Conservation (phyloP, 2,797 vertebrate genomes). For the Enteromius paludinosus region DNA sequence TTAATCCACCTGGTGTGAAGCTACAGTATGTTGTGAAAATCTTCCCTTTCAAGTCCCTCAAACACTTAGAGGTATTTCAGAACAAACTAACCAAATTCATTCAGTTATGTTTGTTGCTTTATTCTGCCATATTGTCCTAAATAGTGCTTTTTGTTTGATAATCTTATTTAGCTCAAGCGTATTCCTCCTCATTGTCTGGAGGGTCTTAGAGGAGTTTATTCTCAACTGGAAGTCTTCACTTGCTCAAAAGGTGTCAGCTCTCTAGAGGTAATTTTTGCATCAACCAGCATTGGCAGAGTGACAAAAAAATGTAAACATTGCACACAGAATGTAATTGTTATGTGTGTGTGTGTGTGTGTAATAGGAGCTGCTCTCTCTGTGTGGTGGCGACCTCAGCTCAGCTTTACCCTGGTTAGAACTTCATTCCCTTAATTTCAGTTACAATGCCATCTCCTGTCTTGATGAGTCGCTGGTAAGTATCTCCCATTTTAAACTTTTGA, state of each 20-base stretch:
- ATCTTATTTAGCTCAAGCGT: constrained; percentile 83
- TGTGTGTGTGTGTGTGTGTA: constrained; percentile 47
- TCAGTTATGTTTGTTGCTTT: background rate
- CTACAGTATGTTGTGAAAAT: constrained; percentile 89
- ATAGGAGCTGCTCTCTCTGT: constrained; percentile 93
- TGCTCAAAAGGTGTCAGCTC: constrained; percentile 89
- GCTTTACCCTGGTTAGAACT: constrained; percentile 95
- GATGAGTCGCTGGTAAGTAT: constrained; percentile 88
- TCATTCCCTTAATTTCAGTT: constrained; percentile 94
- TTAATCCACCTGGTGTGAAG: constrained; percentile 80
- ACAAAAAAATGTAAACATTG: background rate
- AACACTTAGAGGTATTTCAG: constrained; percentile 85
- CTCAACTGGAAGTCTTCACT: constrained; percentile 90
- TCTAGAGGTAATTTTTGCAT: constrained; percentile 80
- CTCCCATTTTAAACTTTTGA: background rate
- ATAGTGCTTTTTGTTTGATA: background rate
- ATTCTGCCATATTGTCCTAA: background rate
- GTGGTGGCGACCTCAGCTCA: constrained; percentile 93
- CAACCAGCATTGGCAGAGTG: background rate
- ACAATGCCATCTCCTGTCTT: constrained; percentile 86
- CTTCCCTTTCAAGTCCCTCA: constrained; percentile 94
- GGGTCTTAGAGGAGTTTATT: constrained; percentile 90
- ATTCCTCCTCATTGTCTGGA: constrained; percentile 90
- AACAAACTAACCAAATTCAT: background rate
- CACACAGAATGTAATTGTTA: background rate